Base-by-base conservation (phyloP, 2,113 vertebrate species). In the Sinocyclocheilus anshuiensis region DNA sequence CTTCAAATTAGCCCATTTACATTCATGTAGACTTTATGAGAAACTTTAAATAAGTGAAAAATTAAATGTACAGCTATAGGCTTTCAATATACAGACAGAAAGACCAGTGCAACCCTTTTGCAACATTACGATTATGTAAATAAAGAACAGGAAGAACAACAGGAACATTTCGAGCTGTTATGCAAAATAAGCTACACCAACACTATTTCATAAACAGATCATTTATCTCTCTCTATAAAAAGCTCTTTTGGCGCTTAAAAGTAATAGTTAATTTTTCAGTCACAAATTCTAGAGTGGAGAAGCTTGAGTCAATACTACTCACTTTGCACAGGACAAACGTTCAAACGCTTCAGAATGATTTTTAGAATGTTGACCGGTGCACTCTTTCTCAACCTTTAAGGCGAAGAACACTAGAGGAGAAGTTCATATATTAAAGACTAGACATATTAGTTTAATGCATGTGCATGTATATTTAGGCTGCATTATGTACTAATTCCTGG, bases 261-360 rank as follows among this genome's bases (percentile, higher is more conserved):
- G 0, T 18, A 26, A 65, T 36, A 50, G 2, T 8, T 39, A 10
- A 11, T 74, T 18, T 39, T 48, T 75, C 22, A 45, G 36, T 74
- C 2, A 50, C 2, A 53, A 18, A 26, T 15, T 26, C 45, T 26
- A 42, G 15, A 22, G 8, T n/a, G 33, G 9, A 72, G 33, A 8
- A 80, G 20, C 29, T n/a, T 6, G 4, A 45, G 20, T 15, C 33
- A 24, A 8, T 59, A 1, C 12, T 57, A 97, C 97, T 97, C 91
- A 99, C 97, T 95, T 98, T 92, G 97, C 97, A 85, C 96, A 97
- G 83, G 94, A 96, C 85, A 98, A 95, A 0, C 97, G 93, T 18
- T 98, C 96, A 2, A 97, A 97, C 78, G 93, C 90, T 0, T 95
- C 84, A 0, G 94, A 89, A 39, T 74, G 11, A 2, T 15, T 69